phyloP scores from a whole-genome alignment of 2,888 invertebrate species.

The Latheticus oryzae region DNA sequence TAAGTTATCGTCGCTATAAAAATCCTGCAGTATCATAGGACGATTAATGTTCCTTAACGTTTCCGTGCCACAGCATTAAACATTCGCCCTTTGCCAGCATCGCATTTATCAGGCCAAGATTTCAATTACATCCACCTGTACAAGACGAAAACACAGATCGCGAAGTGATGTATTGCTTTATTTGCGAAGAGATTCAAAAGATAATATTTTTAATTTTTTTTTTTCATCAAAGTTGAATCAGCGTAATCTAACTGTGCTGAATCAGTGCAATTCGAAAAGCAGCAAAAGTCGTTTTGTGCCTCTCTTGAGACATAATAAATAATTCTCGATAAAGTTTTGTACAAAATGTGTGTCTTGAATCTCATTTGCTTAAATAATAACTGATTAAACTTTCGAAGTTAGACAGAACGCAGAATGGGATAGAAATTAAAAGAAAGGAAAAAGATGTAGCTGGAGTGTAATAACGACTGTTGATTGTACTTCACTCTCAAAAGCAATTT shows the following conservation, averaged over 20 bases:
- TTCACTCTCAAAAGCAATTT: slow-evolving; percentile 5
- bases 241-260: neutral
- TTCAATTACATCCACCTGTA: slow-evolving; percentile 54
- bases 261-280: too few species aligned
- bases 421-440: too few species aligned
- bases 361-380: slow-evolving; percentile 26
- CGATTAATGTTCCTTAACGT: slow-evolving; percentile 60
- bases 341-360: slow-evolving; percentile 27
- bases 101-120: slow-evolving; percentile 56
- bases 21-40: slow-evolving; percentile 54
- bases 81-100: slow-evolving; percentile 50
- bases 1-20: slow-evolving; percentile 57
- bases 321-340: slow-evolving; percentile 22
- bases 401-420: slow-evolving; percentile 1
- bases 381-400: slow-evolving; percentile 10
- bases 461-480: too few species aligned
- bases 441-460: too few species aligned
- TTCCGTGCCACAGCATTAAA: slow-evolving; percentile 59
- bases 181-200: slow-evolving; percentile 7
- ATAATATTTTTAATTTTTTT: too few species aligned
- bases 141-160: slow-evolving; percentile 18
- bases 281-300: too few species aligned
- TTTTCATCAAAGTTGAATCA: too few species aligned
- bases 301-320: slow-evolving; percentile 21
- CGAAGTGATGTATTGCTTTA: slow-evolving; percentile 28